Conservation (phyloP, 2,797 vertebrate species). For the Pseudochromis fuscus region DNA sequence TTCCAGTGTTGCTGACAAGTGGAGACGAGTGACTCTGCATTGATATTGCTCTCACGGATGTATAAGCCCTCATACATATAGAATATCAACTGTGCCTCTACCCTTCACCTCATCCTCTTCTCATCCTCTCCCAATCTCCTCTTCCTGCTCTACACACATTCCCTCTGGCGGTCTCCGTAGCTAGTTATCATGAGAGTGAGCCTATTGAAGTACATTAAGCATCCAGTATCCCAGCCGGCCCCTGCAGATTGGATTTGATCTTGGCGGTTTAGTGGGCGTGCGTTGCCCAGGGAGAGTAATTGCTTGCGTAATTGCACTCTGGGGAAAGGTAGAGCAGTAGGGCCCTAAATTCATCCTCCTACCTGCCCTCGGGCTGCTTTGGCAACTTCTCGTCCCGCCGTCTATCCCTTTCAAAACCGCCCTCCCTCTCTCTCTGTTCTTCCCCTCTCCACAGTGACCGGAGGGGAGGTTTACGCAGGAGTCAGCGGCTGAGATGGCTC, state of each 20-base stretch:
- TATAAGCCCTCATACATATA: slow-evolving; percentile 54
- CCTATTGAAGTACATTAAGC: slow-evolving; percentile 72
- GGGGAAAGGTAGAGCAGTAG: slow-evolving; percentile 62
- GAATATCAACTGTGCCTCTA: slow-evolving; percentile 48
- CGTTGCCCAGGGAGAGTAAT: slow-evolving; percentile 58
- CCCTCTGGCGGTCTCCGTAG: slow-evolving; percentile 61
- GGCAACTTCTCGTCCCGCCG: slow-evolving; percentile 43
- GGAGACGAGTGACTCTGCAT: slow-evolving; percentile 30
- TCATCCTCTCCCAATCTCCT: slow-evolving; percentile 34
- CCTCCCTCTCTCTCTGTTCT: slow-evolving; percentile 16
- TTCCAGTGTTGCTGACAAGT: slow-evolving; percentile 48
- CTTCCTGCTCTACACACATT: slow-evolving; percentile 43
- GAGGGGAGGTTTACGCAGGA: slow-evolving; percentile 50
- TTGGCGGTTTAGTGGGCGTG: slow-evolving; percentile 59
- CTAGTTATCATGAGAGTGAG: slow-evolving; percentile 66
- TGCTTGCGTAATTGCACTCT: slow-evolving; percentile 74
- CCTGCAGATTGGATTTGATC: slow-evolving; percentile 71
- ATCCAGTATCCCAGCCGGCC: slow-evolving; percentile 59
- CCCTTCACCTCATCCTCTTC: slow-evolving; percentile 61
- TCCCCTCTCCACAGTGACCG: slow-evolving; percentile 41
- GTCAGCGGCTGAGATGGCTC: slow-evolving; percentile 42
- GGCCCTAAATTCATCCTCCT: slow-evolving; percentile 53
- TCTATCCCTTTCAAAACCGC: slow-evolving; percentile 38
- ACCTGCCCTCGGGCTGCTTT: slow-evolving; percentile 61
- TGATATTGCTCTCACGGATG: slow-evolving; percentile 54